Conservation (phyloP, 2,113 vertebrate species). For the Macheiramphus alcinus region DNA sequence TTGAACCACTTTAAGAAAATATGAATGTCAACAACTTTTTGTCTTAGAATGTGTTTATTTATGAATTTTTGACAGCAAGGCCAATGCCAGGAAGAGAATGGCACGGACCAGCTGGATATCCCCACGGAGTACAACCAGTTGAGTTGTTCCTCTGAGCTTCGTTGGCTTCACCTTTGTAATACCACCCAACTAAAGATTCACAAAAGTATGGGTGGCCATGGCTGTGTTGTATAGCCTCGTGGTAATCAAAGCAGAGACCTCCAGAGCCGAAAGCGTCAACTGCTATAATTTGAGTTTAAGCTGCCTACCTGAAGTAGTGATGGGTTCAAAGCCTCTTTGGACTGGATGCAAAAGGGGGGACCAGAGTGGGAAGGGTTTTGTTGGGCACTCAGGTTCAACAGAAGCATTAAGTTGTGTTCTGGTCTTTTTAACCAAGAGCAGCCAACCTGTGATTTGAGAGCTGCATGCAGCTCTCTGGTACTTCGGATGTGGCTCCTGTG, state of each 20-base stretch:
- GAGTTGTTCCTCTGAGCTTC: background rate
- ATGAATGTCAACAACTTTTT: background rate
- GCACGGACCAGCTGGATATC: slow-evolving; percentile 34
- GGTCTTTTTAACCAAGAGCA: background rate
- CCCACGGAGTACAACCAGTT: fast-evolving
- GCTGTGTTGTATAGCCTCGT: background rate
- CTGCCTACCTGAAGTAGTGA: background rate
- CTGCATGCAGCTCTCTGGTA: background rate
- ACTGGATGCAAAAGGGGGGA: background rate
- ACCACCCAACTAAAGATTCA: background rate
- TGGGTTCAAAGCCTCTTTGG: background rate
- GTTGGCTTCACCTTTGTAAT: background rate
- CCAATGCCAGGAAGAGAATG: background rate
- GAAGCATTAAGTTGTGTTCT: background rate
- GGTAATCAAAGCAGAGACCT: background rate
- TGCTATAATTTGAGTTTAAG: background rate
- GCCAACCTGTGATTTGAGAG: background rate
- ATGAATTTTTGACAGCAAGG: slow-evolving; percentile 28
- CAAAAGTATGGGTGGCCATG: background rate
- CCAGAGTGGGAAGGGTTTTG: background rate
- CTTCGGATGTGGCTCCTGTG: background rate
- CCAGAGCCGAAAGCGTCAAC: background rate
- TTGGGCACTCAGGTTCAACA: background rate
- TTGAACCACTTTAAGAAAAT: slow-evolving; percentile 34
- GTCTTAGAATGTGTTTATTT: slow-evolving; percentile 29